These are phyloP conservation scores for Mesocricetus auratus DNA, from an alignment of 2,113 vertebrate genomes.

Conservation along the genomic window DNA sequence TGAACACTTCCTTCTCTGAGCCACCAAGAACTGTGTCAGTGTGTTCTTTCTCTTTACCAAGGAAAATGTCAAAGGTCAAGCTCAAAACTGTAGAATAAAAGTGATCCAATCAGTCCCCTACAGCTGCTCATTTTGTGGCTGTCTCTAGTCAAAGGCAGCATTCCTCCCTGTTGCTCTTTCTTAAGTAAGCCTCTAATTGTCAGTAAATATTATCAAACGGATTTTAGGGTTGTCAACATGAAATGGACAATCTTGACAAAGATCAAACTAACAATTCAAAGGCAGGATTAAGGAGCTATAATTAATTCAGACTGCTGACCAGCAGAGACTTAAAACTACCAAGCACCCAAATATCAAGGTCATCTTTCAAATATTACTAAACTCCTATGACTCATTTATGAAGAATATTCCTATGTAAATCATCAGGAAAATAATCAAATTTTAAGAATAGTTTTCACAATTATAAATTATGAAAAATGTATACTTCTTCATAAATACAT, in stretches of 20 bases:
- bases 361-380: background rate
- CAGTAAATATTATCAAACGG: constrained; percentile 76
- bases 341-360: background rate
- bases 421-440: background rate
- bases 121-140: constrained; percentile 71
- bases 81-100: constrained; percentile 75
- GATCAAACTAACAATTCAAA: constrained; percentile 64
- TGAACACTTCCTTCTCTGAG: background rate
- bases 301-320: constrained; percentile 39
- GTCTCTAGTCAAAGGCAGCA: constrained; percentile 63
- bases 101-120: constrained; percentile 72
- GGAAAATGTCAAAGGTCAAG: constrained; percentile 77
- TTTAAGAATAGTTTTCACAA: background rate
- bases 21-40: constrained; percentile 57
- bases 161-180: constrained; percentile 64
- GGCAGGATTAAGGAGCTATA: constrained; percentile 49
- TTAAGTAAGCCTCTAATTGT: constrained; percentile 70
- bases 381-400: background rate
- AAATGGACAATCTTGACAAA: constrained; percentile 53
- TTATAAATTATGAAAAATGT: background rate
- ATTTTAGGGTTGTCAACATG: constrained; percentile 53
- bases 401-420: background rate
- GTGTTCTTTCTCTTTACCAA: constrained; percentile 63
- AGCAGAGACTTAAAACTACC: background rate
- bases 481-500: background rate